Evolutionary conservation across 2,113 vertebrate genomes (phyloP), one percentile per base, ranked within the genome.

Genomic region (Oreamnos americanus): DNA sequence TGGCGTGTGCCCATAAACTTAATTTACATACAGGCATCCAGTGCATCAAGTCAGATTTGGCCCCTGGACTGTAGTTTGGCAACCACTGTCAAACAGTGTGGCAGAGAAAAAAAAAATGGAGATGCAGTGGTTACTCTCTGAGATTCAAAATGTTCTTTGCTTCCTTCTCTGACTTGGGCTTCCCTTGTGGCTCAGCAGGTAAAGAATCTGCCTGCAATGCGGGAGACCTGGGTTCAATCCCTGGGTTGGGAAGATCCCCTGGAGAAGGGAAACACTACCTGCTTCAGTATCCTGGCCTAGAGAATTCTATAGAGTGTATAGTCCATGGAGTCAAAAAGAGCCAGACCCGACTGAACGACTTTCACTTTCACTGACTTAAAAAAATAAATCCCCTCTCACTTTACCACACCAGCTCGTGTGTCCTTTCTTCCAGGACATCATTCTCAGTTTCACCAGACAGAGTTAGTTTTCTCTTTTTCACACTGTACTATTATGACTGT

Each of bases 321-420:
- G n/a, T 71, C n/a, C 64, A 71, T 6, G 64, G 17, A 36, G n/a
- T 71, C n/a, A 36, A 6, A 71, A 36, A 36, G n/a, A 71, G n/a
- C 10, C 1, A 0, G n/a, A 71, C 9, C 21, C 0, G 1, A 36
- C 30, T 64, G 62, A 16, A 30, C 3, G 1, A n/a, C 64, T 36
- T 71, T 71, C 17, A 21, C 17, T 23, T 71, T 23, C n/a, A 36
- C 64, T 23, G 64, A 23, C 47, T 89, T 26, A 9, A 36, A 67
- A 60, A 81, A 91, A 96, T 45, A 45, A 28, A 49, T 14, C 6
- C 2, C 26, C 16, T 84, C 13, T 82, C 33, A 33, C 28, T 86
- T 84, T 74, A 60, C 36, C 39, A 60, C 23, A 90, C 9, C n/a
- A 36, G 3, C 14, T 90, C 47, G 47, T 21, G 49, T 0, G 2